A percentile compares a stretch with the other conserved stretches of the same genome.
phyloP scores from a whole-genome alignment of 2,113 vertebrate species.

The Hoplias malabaricus region DNA sequence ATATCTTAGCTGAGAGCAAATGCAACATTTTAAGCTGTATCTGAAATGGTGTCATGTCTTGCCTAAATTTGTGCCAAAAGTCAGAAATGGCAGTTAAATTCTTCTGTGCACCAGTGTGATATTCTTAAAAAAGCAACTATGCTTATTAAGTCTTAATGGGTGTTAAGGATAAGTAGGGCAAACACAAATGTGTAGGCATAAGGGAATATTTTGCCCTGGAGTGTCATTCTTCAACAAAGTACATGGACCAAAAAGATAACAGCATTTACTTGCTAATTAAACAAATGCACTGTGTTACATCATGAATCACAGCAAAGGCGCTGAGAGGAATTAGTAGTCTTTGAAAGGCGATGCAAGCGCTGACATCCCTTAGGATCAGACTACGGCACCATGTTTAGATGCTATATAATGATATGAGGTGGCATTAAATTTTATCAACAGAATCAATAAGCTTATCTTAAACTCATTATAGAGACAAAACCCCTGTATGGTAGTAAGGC shows the following conservation, averaged over 20 bases:
- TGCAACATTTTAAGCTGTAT: neutral
- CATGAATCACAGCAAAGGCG: neutral
- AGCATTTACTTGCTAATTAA: conserved; percentile 40
- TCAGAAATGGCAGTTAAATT: conserved; percentile 21
- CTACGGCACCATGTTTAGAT: neutral
- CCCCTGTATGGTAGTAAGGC: neutral
- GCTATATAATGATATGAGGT: neutral
- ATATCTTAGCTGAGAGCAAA: neutral
- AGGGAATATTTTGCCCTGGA: conserved; percentile 38
- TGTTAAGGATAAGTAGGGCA: conserved; percentile 43
- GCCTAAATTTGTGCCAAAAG: neutral
- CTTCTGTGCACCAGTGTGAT: conserved; percentile 12
- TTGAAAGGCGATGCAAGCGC: neutral
- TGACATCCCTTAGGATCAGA: neutral
- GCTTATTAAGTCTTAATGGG: conserved; percentile 31
- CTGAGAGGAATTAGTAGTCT: neutral
- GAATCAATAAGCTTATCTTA: conserved; percentile 12
- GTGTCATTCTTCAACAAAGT: conserved; percentile 38
- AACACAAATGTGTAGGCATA: conserved; percentile 29
- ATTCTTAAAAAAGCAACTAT: neutral
- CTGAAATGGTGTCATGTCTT: neutral
- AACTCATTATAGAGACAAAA: conserved; percentile 7
- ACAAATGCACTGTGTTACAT: conserved; percentile 25
- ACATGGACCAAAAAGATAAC: conserved; percentile 26
- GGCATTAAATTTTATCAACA: conserved; percentile 2